Evolutionary conservation across 2,113 vertebrate species (phyloP).

Genomic region (Phyllostomus hastatus): DNA sequence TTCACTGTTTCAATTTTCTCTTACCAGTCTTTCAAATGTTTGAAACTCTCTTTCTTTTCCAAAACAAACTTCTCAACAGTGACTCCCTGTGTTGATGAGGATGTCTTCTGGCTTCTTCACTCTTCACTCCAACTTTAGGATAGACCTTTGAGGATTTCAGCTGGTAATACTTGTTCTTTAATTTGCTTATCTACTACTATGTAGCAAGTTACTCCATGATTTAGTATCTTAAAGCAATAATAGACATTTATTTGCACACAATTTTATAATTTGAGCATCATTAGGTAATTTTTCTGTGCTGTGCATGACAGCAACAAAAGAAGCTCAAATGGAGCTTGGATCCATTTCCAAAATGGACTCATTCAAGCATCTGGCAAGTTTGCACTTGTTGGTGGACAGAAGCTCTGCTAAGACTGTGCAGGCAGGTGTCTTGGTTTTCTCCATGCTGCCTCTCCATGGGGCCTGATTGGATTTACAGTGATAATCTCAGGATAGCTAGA

Average conservation of each 20-base stretch:
- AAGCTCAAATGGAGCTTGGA: neutral
- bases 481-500: neutral
- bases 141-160: neutral
- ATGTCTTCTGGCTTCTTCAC: neutral
- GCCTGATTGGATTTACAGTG: neutral
- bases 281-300: neutral
- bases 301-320: neutral
- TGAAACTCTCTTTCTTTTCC: neutral
- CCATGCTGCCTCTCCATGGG: rapidly evolving
- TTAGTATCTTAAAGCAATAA: neutral
- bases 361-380: neutral
- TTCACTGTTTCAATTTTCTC: neutral
- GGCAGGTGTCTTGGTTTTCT: neutral
- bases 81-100: neutral
- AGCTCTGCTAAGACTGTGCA: neutral
- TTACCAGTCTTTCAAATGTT: neutral
- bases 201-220: neutral
- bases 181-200: neutral
- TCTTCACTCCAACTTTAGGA: neutral
- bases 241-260: neutral
- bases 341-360: neutral
- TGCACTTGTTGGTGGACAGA: neutral
- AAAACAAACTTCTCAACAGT: neutral
- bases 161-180: neutral
- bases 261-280: neutral